phyloP scores from a whole-genome alignment of 1,140 invertebrate species.

The Thaumetopoea pityocampa region DNA sequence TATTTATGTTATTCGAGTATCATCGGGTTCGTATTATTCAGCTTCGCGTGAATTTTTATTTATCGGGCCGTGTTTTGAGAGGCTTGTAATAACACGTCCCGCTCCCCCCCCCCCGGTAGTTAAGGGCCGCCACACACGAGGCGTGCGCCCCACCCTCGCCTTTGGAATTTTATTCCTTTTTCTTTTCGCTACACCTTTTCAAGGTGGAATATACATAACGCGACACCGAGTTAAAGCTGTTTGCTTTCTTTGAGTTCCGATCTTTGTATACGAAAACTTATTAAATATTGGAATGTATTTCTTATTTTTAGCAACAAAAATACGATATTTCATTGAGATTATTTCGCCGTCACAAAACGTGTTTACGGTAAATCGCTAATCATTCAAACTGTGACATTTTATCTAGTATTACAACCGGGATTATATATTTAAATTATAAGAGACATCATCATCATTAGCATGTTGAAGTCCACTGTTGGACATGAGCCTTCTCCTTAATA shows the following conservation, averaged over 20 bases:
- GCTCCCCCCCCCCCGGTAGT: conserved; percentile 20
- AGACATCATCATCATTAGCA: too few relatives aligned
- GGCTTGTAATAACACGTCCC: conserved; percentile 32
- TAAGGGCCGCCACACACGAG: conserved; percentile 32
- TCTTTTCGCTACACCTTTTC: conserved; percentile 22
- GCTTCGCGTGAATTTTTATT: conserved; percentile 16
- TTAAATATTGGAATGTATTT: conserved; percentile 11
- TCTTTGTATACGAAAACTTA: conserved; percentile 14
- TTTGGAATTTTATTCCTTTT: conserved; percentile 29
- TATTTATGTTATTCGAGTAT: conserved; percentile 38
- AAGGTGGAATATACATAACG: conserved; percentile 15
- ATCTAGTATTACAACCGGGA: conserved; percentile 5
- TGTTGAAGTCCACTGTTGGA: too few relatives aligned
- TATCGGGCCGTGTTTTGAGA: conserved; percentile 20
- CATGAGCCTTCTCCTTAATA: too few relatives aligned
- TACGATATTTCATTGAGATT: conserved; percentile 14
- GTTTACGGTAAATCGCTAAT: conserved; percentile 7
- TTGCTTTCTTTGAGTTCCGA: conserved; percentile 15
- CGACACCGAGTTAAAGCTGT: conserved; percentile 14
- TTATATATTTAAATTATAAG: conserved; percentile 12
- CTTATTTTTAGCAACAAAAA: conserved; percentile 8
- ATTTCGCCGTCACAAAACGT: conserved; percentile 9
- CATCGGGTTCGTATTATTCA: conserved; percentile 19
- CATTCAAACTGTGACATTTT: conserved; percentile 14
- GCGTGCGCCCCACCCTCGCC: conserved; percentile 30